Percentiles rank a stretch among this genome's conserved stretches.
These are phyloP conservation scores for Sycophila texana DNA, from an alignment of 2,888 invertebrate species.

Conservation along the genomic window DNA sequence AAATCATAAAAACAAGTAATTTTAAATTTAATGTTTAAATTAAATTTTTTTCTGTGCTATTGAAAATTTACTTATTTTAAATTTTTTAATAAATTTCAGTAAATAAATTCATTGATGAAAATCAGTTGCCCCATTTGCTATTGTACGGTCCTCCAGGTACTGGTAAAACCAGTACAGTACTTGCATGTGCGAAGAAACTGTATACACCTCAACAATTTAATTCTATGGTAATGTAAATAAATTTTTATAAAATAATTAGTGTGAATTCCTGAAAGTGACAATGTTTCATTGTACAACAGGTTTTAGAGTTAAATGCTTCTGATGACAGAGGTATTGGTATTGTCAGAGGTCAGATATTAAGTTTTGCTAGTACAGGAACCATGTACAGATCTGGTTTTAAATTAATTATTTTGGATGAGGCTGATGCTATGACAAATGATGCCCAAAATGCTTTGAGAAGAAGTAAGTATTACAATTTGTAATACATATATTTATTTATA, in stretches of 20 bases:
- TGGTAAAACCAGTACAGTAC: slow-evolving; percentile 97
- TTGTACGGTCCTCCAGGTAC: slow-evolving; percentile 99
- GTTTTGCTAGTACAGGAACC: slow-evolving; percentile 97
- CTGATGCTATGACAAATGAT: slow-evolving; percentile 99
- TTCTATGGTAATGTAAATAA: slow-evolving; percentile 85
- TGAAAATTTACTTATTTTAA: neutral
- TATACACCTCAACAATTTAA: slow-evolving; percentile 93
- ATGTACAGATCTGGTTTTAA: slow-evolving; percentile 96
- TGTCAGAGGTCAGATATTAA: slow-evolving; percentile 94
- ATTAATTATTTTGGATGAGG: slow-evolving; percentile 97
- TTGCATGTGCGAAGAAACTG: slow-evolving; percentile 95
- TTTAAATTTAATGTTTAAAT: slow-evolving; percentile 4
- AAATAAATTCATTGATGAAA: slow-evolving; percentile 90
- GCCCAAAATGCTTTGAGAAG: slow-evolving; percentile 98
- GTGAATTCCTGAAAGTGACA: neutral
- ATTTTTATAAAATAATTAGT: slow-evolving; percentile 34
- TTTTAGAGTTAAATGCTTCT: slow-evolving; percentile 95
- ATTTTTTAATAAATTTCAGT: slow-evolving; percentile 78
- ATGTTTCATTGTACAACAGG: slow-evolving; percentile 76
- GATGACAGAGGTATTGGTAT: slow-evolving; percentile 98
- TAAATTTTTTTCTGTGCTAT: neutral
- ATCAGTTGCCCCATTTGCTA: slow-evolving; percentile 95
- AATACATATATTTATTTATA: slow-evolving; percentile 32
- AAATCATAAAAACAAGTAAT: slow-evolving; percentile 96
- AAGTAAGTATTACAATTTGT: slow-evolving; percentile 80